These are phyloP conservation scores for Eupithecia abbreviata DNA, from an alignment of 2,888 invertebrate genomes.

Conservation along the genomic window DNA sequence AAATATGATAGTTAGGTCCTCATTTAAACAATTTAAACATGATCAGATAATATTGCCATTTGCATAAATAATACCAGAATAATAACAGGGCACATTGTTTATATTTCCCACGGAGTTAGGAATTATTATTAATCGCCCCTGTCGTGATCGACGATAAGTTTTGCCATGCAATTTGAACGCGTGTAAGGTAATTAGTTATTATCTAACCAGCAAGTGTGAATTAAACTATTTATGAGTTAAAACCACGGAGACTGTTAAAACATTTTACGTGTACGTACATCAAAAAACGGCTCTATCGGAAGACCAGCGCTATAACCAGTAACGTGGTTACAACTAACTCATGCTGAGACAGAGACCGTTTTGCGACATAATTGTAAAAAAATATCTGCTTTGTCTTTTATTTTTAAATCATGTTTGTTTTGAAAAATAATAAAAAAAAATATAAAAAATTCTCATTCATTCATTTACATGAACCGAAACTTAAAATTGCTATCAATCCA, in stretches of 20 bases:
- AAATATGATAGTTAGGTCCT: constrained; percentile 4
- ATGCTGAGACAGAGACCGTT: too few relatives aligned
- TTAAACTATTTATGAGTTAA: background rate
- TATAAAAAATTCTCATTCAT: too few relatives aligned
- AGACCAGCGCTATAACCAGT: too few relatives aligned
- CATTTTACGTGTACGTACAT: too few relatives aligned
- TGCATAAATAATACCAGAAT: constrained; percentile 2
- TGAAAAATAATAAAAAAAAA: too few relatives aligned
- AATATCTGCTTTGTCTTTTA: too few relatives aligned
- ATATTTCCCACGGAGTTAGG: constrained; percentile 31
- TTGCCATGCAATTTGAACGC: constrained; percentile 28
- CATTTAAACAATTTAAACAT: constrained; percentile 21
- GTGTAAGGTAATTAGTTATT: constrained; percentile 17
- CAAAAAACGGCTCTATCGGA: too few relatives aligned
- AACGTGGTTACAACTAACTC: too few relatives aligned
- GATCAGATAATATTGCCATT: constrained; percentile 23
- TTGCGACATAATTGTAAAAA: too few relatives aligned
- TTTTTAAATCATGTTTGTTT: too few relatives aligned
- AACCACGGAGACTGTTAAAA: too few relatives aligned
- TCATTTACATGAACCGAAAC: background rate
- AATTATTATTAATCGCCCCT: constrained; percentile 35
- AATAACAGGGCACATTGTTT: constrained; percentile 35
- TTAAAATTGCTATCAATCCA: background rate
- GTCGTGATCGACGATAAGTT: constrained; percentile 34
- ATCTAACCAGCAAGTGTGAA: background rate